These are phyloP conservation scores for Parnassius orleans DNA, from an alignment of 2,888 invertebrate genomes.

Conservation along the genomic window DNA sequence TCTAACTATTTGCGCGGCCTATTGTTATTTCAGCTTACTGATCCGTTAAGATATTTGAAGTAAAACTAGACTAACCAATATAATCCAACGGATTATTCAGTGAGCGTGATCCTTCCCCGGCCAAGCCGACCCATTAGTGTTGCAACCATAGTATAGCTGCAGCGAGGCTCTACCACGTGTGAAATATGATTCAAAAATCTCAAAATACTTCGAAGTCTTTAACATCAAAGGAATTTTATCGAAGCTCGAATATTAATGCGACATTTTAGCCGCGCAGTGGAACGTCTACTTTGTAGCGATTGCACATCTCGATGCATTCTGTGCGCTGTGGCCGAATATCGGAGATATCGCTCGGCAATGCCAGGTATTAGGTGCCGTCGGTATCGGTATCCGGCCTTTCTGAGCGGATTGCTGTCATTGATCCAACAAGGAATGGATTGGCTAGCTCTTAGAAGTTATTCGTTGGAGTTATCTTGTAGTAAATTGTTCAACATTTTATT, in stretches of 20 bases:
- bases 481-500: neutral
- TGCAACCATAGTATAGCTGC: no score
- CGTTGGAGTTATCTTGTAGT: constrained; percentile 1
- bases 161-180: no score
- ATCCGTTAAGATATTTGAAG: no score
- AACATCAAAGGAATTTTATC: neutral
- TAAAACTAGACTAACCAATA: no score
- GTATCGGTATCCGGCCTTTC: constrained; percentile 6
- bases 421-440: constrained; percentile 8
- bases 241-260: neutral
- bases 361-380: constrained; percentile 9
- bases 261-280: constrained; percentile 19
- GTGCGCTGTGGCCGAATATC: constrained; percentile 19
- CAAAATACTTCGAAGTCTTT: neutral
- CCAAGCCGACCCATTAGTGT: no score
- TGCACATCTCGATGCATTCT: constrained; percentile 17
- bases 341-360: constrained; percentile 5
- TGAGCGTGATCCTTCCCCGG: no score
- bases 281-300: constrained; percentile 22
- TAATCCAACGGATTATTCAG: no score
- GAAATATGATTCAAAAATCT: no score
- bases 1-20: no score
- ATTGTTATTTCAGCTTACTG: no score
- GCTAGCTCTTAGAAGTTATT: neutral
- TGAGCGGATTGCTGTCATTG: constrained; percentile 10